A percentile compares a stretch with the other conserved stretches of the same genome.
These are phyloP conservation scores for Motacilla tschutschensis DNA, from an alignment of 2,113 vertebrate genomes.

Conservation along the genomic window DNA sequence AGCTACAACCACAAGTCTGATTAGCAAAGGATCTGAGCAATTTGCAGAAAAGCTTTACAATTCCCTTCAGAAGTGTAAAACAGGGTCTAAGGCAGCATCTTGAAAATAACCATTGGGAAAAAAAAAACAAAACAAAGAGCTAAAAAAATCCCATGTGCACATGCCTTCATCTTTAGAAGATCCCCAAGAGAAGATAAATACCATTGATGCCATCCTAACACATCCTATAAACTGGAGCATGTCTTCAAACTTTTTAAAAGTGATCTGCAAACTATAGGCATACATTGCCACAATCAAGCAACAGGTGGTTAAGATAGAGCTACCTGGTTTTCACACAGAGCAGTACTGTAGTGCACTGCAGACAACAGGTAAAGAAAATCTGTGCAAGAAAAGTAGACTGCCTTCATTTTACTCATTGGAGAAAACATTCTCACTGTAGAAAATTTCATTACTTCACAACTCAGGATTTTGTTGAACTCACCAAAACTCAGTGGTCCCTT, in stretches of 20 bases:
- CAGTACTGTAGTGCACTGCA: neutral
- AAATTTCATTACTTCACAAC: neutral
- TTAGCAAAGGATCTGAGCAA: neutral
- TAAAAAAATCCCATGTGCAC: neutral
- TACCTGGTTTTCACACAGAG: neutral
- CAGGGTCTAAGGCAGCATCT: neutral
- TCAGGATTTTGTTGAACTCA: neutral
- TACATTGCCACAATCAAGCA: neutral
- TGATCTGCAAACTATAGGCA: neutral
- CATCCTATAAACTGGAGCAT: neutral
- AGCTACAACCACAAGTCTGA: neutral
- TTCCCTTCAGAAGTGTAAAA: neutral
- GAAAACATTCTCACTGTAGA: neutral
- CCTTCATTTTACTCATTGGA: neutral
- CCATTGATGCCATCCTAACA: neutral
- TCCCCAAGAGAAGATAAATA: neutral
- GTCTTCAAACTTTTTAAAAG: neutral
- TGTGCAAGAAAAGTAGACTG: fast-evolving
- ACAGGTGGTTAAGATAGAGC: neutral
- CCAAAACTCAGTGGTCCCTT: neutral
- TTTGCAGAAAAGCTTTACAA: neutral
- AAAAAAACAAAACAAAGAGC: neutral
- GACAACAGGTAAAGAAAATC: neutral
- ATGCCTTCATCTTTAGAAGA: neutral
- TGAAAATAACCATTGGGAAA: neutral